Evolutionary conservation across 2,888 invertebrate species (phyloP).

Genomic region (Drosophila sordidula): DNA sequence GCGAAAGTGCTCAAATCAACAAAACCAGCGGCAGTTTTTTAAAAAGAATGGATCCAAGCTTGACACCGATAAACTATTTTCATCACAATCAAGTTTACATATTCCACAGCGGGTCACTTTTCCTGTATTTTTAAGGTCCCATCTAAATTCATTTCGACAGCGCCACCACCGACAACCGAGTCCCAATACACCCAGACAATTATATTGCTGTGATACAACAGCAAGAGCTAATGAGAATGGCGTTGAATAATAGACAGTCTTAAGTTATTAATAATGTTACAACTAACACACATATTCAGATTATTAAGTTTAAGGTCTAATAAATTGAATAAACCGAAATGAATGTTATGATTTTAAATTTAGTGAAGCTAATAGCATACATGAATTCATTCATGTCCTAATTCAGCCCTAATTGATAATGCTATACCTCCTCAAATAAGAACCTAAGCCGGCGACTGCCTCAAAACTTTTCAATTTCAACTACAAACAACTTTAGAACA

Average conservation of each 20-base stretch:
- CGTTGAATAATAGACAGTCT: conserved; percentile 29
- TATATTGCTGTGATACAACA: conserved; percentile 53
- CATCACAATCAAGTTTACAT: conserved; percentile 41
- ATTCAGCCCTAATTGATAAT: too few relatives aligned
- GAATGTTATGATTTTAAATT: background rate
- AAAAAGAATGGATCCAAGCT: conserved; percentile 34
- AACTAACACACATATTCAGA: conserved; percentile 1
- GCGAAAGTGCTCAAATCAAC: conserved; percentile 32
- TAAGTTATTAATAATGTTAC: background rate
- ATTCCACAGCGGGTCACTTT: conserved; percentile 60
- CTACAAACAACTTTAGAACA: too few relatives aligned
- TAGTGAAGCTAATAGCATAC: background rate
- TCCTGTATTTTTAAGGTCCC: conserved; percentile 62
- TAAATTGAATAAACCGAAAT: conserved; percentile 12
- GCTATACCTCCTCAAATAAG: too few relatives aligned
- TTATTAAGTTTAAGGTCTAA: conserved; percentile 6
- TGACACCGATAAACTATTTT: conserved; percentile 32
- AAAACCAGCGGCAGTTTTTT: conserved; percentile 19
- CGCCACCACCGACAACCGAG: conserved; percentile 46
- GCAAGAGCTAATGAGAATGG: conserved; percentile 39
- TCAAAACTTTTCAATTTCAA: too few relatives aligned
- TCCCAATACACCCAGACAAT: conserved; percentile 43
- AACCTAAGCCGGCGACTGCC: too few relatives aligned
- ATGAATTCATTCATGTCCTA: too few relatives aligned
- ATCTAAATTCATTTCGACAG: conserved; percentile 54